Base-by-base conservation (phyloP, 2,888 invertebrate genomes). In the Chrysolina oricalcia region DNA sequence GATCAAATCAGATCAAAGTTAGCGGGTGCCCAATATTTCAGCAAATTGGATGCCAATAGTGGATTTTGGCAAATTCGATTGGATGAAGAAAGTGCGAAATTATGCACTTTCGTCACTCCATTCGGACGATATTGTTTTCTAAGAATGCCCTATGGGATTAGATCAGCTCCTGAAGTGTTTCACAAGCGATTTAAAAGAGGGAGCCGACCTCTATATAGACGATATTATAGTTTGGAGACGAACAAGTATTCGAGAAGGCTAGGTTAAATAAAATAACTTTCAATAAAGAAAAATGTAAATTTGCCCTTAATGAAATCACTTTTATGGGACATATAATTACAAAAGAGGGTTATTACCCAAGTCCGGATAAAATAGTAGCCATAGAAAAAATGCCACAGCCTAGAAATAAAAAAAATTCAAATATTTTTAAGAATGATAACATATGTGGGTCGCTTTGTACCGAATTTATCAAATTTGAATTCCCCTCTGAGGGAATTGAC, bases 281-380 rank as follows among this genome's bases (percentile, higher is more conserved):
- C n/a, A n/a, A n/a, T n/a, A n/a, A n/a, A n/a, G n/a, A n/a, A n/a
- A n/a, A n/a, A n/a, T n/a, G n/a, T n/a, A n/a, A n/a, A 23, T 70
- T n/a, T 65, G 77, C 8, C 72, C 74, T 17, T 0, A 27, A 23
- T n/a, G 67, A 74, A 74, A 71, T 74, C 15, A 50, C 40, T 23
- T 83, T 77, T 64, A 21, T 82, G 50, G 81, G 82, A 15, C 81
- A 82, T 70, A 74, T 68, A 35, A 50, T 72, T 8, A 40, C 65
- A 15, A 50, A 46, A 43, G 19, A 65, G 17, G 72, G 72, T 46
- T 64, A 48, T 35, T 43, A n/a, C 11, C 50, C 65, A 3, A 50
- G 50, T 70, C 23, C 41, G 43, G 41, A 50, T 40, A 77, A 78
- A 70, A 59, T 75, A 19, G n/a, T 40, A n/a, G 71, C 77, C n/a